A percentile compares a stretch with the other conserved stretches of the same genome.
Evolutionary conservation across 2,888 invertebrate species (phyloP).

Genomic region (Dolichomitus sp.): DNA sequence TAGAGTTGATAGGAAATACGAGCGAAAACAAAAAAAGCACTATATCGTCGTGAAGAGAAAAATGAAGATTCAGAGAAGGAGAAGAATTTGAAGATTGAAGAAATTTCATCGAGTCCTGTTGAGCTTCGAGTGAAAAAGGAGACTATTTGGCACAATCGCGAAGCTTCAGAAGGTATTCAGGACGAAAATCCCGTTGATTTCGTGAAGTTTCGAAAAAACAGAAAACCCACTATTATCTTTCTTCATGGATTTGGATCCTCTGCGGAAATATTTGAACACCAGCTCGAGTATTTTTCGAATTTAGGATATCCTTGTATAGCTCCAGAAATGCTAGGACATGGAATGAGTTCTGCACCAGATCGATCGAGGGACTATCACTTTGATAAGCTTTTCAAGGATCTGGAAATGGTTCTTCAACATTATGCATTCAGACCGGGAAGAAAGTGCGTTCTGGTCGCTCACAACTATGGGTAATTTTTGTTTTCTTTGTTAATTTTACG

Average conservation of each 20-base stretch:
- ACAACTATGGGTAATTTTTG: slow-evolving; percentile 89
- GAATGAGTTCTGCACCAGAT: slow-evolving; percentile 89
- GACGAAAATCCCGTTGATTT: slow-evolving; percentile 66
- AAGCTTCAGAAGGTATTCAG: slow-evolving; percentile 2
- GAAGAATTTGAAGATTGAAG: slow-evolving; percentile 13
- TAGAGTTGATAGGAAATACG: slow-evolving; percentile 70
- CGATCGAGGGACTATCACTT: slow-evolving; percentile 88
- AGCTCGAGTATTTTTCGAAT: slow-evolving; percentile 88
- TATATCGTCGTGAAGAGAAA: slow-evolving; percentile 64
- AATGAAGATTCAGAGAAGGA: slow-evolving; percentile 9
- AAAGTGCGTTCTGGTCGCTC: slow-evolving; percentile 89
- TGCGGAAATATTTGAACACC: slow-evolving; percentile 89
- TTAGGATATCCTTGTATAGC: slow-evolving; percentile 89
- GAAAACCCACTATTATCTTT: slow-evolving; percentile 88
- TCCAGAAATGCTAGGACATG: slow-evolving; percentile 91
- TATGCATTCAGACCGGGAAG: slow-evolving; percentile 87
- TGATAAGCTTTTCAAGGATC: slow-evolving; percentile 88
- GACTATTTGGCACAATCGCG: slow-evolving; percentile 70
- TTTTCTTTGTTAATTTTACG: neutral
- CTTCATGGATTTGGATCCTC: slow-evolving; percentile 91
- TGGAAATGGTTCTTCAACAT: slow-evolving; percentile 88
- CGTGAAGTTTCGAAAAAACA: slow-evolving; percentile 75
- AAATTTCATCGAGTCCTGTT: slow-evolving; percentile 66
- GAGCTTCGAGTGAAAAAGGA: slow-evolving; percentile 74
- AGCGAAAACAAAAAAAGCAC: slow-evolving; percentile 72